These are phyloP conservation scores for Cheilosia urbana DNA, from an alignment of 2,888 invertebrate genomes.

Conservation along the genomic window DNA sequence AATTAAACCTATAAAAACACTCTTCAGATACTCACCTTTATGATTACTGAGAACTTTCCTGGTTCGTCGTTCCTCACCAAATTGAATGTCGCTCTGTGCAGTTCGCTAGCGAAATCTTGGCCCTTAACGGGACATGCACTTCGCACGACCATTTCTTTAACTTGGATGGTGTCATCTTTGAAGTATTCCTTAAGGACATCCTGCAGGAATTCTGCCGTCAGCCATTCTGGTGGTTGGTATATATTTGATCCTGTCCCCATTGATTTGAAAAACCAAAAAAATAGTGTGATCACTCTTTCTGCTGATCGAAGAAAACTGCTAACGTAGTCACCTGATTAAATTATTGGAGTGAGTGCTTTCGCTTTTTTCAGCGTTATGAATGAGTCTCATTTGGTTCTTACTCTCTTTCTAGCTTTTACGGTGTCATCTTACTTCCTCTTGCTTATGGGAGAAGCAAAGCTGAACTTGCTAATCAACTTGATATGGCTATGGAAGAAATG, in stretches of 20 bases:
- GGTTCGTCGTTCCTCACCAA: conserved; percentile 79
- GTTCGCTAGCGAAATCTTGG: conserved; percentile 82
- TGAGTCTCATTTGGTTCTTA: conserved; percentile 45
- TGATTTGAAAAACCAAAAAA: conserved; percentile 16
- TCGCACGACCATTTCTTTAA: conserved; percentile 80
- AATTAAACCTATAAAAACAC: not conserved
- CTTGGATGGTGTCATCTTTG: conserved; percentile 80
- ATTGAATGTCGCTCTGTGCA: conserved; percentile 82
- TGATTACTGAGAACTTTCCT: conserved; percentile 81
- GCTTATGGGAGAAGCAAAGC: not conserved
- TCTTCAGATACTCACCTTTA: conserved; percentile 78
- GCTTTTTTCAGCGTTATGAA: conserved; percentile 30
- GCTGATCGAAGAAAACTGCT: conserved; percentile 32
- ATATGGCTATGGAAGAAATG: not conserved
- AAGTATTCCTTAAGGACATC: conserved; percentile 82
- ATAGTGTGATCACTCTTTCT: conserved; percentile 21
- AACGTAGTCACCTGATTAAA: conserved; percentile 60
- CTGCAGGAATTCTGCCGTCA: conserved; percentile 81
- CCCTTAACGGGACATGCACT: conserved; percentile 77
- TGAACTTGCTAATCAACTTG: conserved; percentile 7
- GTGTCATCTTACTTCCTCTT: conserved; percentile 6
- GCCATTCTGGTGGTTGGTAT: conserved; percentile 81
- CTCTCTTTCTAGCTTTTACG: conserved; percentile 10
- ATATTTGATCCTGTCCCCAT: conserved; percentile 81
- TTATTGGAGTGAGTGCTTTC: conserved; percentile 5